Percentiles rank a stretch among this genome's conserved stretches.
These are phyloP conservation scores for Silurus asotus DNA, from an alignment of 2,113 vertebrate genomes.

Conservation along the genomic window DNA sequence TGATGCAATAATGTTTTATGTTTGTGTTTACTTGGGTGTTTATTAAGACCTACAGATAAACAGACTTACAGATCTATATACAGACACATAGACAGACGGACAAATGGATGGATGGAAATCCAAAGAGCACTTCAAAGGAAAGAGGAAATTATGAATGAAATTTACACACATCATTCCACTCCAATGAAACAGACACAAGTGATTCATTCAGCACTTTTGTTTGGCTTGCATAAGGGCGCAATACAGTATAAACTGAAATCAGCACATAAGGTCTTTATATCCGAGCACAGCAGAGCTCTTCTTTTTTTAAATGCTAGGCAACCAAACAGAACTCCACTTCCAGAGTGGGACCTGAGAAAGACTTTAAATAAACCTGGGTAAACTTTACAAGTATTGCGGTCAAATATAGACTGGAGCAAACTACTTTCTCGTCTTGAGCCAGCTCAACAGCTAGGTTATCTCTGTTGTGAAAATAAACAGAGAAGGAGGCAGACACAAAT, in stretches of 20 bases:
- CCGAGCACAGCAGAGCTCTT: constrained; percentile 52
- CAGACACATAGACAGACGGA: background rate
- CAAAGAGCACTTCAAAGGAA: background rate
- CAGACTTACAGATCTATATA: background rate
- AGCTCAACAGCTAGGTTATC: constrained; percentile 39
- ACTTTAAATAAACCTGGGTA: constrained; percentile 23
- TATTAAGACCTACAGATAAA: background rate
- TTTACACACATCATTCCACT: background rate
- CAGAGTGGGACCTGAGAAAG: constrained; percentile 23
- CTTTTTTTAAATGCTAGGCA: constrained; percentile 33
- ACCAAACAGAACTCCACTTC: constrained; percentile 12
- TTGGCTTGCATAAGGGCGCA: background rate
- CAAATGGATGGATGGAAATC: background rate
- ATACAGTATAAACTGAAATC: constrained; percentile 34
- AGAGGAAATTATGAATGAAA: background rate
- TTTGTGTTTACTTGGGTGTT: background rate
- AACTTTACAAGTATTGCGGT: constrained; percentile 25
- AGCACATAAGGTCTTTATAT: constrained; percentile 43
- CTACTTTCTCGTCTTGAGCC: background rate
- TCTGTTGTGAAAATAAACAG: constrained; percentile 42
- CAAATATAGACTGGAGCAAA: constrained; percentile 39
- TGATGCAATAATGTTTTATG: background rate
- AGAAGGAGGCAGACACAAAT: background rate
- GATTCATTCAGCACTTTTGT: background rate
- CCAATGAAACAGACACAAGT: background rate